Evolutionary conservation across 2,888 invertebrate genomes (phyloP).

Genomic region (Lamellibrachia columna): DNA sequence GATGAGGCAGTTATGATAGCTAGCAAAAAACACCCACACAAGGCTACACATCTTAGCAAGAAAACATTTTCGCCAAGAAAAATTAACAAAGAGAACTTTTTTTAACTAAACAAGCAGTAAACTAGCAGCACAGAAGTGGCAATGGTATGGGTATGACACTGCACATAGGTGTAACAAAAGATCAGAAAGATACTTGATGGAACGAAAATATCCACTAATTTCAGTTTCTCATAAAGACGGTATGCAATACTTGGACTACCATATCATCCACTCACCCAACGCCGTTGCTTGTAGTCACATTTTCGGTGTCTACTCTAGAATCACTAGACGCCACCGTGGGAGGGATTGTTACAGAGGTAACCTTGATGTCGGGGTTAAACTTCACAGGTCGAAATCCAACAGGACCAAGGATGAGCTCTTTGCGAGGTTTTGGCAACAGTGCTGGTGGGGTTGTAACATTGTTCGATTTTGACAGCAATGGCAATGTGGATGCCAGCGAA

Average conservation of each 20-base stretch:
- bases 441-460: background rate
- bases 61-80: background rate
- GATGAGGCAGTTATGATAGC: background rate
- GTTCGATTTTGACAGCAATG: background rate
- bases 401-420: background rate
- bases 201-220: background rate
- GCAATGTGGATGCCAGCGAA: background rate
- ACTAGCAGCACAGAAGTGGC: background rate
- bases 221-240: background rate
- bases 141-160: background rate
- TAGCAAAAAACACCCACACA: background rate
- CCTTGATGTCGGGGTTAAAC: background rate
- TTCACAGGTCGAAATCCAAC: background rate
- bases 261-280: background rate
- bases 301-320: background rate
- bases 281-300: background rate
- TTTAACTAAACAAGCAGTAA: background rate
- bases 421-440: background rate
- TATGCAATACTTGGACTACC: background rate
- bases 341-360: background rate
- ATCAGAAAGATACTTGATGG: background rate
- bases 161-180: background rate
- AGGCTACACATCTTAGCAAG: background rate
- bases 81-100: background rate
- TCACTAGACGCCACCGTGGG: background rate